A percentile compares a stretch with the other conserved stretches of the same genome.
These are phyloP conservation scores for Caenorhabditis inopinata DNA, from an alignment of 1,140 invertebrate genomes.

Conservation along the genomic window DNA sequence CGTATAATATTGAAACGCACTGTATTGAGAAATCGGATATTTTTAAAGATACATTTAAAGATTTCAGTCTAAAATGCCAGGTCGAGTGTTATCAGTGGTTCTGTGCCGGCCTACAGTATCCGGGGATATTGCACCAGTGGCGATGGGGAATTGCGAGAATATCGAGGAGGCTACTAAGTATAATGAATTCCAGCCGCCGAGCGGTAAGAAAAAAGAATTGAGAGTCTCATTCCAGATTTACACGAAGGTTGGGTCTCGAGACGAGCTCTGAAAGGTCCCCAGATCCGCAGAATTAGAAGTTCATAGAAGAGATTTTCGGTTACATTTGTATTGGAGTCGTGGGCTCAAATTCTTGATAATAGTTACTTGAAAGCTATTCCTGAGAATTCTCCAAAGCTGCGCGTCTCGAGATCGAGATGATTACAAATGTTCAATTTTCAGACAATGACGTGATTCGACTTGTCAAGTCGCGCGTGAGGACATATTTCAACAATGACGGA, in stretches of 20 bases:
- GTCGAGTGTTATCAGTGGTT: slow-evolving; percentile 8
- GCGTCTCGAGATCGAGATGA: no score
- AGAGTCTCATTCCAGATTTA: no score
- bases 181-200: slow-evolving; percentile 72
- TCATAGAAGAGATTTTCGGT: no score
- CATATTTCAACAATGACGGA: slow-evolving; percentile 4
- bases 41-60: neutral
- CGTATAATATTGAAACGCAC: no score
- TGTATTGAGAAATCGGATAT: neutral
- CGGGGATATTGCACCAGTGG: neutral
- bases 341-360: no score
- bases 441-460: neutral
- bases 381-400: no score
- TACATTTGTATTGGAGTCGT: no score
- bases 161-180: neutral
- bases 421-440: neutral
- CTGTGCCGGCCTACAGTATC: slow-evolving; percentile 22
- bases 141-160: neutral
- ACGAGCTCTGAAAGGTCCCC: no score
- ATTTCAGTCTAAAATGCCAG: slow-evolving; percentile 10
- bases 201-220: slow-evolving; percentile 68
- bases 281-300: no score
- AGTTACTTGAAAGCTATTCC: no score
- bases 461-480: neutral
- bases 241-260: no score